Percentiles rank a stretch among this genome's conserved stretches.
Conservation (phyloP, 2,888 invertebrate genomes). For the Amphiduros pacificus region DNA sequence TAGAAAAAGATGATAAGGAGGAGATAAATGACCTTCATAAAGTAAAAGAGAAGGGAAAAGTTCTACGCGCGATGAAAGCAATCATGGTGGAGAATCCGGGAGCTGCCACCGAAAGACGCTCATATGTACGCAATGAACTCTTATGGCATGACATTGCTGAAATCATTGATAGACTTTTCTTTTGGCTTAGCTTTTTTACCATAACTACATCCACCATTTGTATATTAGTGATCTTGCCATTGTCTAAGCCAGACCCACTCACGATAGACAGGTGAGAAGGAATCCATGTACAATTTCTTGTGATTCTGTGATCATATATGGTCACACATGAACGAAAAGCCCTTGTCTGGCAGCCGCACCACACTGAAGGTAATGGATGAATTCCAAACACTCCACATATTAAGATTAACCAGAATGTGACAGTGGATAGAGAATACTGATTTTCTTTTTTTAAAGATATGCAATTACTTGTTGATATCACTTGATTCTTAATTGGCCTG, state of each 20-base stretch:
- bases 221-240: constrained; percentile 18
- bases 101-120: not conserved
- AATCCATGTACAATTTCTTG: no score
- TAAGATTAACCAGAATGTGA: no score
- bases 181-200: constrained; percentile 20
- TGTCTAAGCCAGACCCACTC: constrained; percentile 20
- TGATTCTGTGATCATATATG: no score
- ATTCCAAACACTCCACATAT: no score
- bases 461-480: no score
- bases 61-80: constrained; percentile 13
- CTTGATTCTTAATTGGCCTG: no score
- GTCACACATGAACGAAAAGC: no score
- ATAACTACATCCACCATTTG: constrained; percentile 16
- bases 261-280: no score
- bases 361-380: no score
- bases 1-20: constrained; percentile 19
- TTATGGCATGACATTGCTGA: constrained; percentile 23
- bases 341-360: no score
- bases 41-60: constrained; percentile 12
- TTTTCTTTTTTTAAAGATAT: no score
- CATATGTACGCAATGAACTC: not conserved
- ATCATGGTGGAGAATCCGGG: constrained; percentile 6
- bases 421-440: no score
- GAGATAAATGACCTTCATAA: constrained; percentile 14
- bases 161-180: constrained; percentile 19